Evolutionary conservation across 53 echinoderm and acorn worm species (phyloP), one percentile per base, ranked within the genome.

Genomic region (Antedon mediterranea): DNA sequence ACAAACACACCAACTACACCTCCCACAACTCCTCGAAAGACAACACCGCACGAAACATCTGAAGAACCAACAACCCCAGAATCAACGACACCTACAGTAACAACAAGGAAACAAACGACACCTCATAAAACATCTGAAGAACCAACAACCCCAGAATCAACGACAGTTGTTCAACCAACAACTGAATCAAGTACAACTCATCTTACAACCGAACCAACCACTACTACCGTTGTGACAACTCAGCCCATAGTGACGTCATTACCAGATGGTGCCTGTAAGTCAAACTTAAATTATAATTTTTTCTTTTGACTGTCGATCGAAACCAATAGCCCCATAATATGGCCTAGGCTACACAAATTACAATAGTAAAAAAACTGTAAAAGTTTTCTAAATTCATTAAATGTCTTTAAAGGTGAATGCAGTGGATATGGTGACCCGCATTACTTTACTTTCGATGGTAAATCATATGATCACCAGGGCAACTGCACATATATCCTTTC

Each of bases 391-490:
- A 37, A 37, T 37, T 37, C 11, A 37, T 37, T 37, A 11, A 6
- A 37, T 37, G 11, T 42, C n/a, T 4, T 28, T 83, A 29, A 74
- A 93, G 93, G 93, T 82, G 79, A 84, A 30, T 93, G 93, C 34
- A 81, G 80, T 72, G 93, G 93, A 11, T 93, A 88, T 23, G 93
- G 93, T 29, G 93, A 93, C 74, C 93, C 93, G 0, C 93, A 93
- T 57, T 93, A 93, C 82, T 84, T 81, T 23, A 88, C 86, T 72
- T 93, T 90, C 72, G 79, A 85, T 44, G 88, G 85, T 23, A 76
- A 70, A 3, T 78, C 86, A 34, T 93, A 90, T 82, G 90, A 90
- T 73, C 82, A 93, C 73, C 93, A 93, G 77, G 93, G 90, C 32
- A 80, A 83, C 74, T 90, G 93, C 41, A 86, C 84, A 27, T 93